Evolutionary conservation across 2,888 invertebrate genomes (phyloP).

Genomic region (Suillia variegata): DNA sequence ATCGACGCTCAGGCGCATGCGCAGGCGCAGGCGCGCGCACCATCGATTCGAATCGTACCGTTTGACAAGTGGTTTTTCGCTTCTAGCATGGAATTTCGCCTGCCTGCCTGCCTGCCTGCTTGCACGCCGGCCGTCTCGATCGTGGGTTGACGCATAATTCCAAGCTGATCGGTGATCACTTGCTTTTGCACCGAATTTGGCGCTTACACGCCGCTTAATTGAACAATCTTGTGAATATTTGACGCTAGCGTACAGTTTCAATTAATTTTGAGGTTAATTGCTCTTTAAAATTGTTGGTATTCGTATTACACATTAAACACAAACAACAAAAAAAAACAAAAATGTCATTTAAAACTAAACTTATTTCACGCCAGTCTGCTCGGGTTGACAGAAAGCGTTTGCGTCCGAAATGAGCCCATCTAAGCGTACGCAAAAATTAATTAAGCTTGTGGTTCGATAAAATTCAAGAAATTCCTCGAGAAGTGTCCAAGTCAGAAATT

Average conservation of each 20-base stretch:
- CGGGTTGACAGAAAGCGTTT: too few species aligned
- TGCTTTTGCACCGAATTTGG: constrained; percentile 12
- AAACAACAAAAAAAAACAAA: too few species aligned
- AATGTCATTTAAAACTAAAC: too few species aligned
- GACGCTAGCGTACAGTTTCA: constrained; percentile 21
- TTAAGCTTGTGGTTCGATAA: too few species aligned
- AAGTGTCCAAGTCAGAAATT: too few species aligned
- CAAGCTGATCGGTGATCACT: neutral
- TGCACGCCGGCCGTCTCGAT: neutral
- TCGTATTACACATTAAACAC: too few species aligned
- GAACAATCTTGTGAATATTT: constrained; percentile 25
- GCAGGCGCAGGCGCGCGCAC: neutral
- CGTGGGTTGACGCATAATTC: constrained; percentile 13
- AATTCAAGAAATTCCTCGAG: too few species aligned
- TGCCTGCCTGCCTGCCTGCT: neutral
- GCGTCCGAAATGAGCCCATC: too few species aligned
- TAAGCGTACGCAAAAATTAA: too few species aligned
- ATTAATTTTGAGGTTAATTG: constrained; percentile 27
- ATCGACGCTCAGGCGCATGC: neutral
- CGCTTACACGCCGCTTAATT: constrained; percentile 19
- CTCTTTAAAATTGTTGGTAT: constrained; percentile 24
- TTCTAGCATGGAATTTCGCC: constrained; percentile 8
- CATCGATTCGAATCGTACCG: neutral
- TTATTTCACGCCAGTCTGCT: too few species aligned
- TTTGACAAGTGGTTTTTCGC: constrained; percentile 8